These are phyloP conservation scores for Glyptemys insculpta DNA, from an alignment of 2,797 vertebrate species.

Conservation along the genomic window DNA sequence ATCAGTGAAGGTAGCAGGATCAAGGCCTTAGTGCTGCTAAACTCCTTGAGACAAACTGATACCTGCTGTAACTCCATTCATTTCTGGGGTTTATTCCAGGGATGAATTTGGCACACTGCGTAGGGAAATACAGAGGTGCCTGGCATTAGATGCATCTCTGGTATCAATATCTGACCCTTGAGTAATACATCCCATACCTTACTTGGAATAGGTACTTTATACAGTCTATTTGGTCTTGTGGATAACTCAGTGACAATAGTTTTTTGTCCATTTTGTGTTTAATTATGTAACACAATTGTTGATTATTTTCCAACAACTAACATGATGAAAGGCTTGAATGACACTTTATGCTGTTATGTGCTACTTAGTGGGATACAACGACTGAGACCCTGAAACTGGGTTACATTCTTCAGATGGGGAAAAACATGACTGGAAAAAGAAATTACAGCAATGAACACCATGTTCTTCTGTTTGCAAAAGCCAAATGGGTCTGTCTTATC, in stretches of 20 bases:
- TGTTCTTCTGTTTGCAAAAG: not conserved
- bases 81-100: not conserved
- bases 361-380: conserved; percentile 6
- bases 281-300: not conserved
- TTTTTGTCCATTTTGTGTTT: not conserved
- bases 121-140: not conserved
- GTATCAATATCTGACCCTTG: not conserved
- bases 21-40: not conserved
- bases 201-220: not conserved
- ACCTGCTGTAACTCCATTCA: not conserved
- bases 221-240: not conserved
- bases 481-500: not conserved
- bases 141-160: not conserved
- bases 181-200: not conserved
- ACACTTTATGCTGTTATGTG: not conserved
- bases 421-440: not conserved
- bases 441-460: not conserved
- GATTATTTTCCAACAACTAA: not conserved
- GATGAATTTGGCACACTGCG: not conserved
- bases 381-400: not conserved
- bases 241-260: not conserved
- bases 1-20: not conserved
- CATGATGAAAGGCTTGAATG: not conserved
- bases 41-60: not conserved
- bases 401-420: not conserved